Evolutionary conservation across 1,140 invertebrate genomes (phyloP).

Genomic region (Lepidostoma basale): DNA sequence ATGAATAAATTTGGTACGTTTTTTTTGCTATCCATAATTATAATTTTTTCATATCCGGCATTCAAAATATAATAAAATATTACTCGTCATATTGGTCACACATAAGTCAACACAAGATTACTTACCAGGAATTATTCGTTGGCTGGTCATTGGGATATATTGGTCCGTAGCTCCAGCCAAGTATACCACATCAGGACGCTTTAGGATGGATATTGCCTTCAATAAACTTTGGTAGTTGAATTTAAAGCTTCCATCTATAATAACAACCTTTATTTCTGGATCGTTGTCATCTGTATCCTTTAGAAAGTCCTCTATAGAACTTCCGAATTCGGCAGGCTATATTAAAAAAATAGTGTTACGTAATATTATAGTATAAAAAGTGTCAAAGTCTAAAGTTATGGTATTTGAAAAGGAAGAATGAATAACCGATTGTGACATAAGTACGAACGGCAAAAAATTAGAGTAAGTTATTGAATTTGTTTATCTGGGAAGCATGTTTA

Average conservation of each 20-base stretch:
- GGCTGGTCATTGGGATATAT: constrained; percentile 45
- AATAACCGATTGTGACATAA: no score
- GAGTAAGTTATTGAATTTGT: no score
- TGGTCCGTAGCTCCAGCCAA: constrained; percentile 50
- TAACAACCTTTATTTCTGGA: constrained; percentile 49
- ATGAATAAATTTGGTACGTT: no score
- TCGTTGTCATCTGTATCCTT: constrained; percentile 44
- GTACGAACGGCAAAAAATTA: no score
- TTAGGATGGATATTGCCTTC: constrained; percentile 48
- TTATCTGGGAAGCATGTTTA: no score
- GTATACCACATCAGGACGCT: constrained; percentile 48
- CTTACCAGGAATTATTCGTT: background rate
- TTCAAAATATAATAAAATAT: no score
- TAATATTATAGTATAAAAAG: no score
- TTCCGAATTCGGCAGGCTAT: no score
- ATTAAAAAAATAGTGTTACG: background rate
- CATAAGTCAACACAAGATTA: background rate
- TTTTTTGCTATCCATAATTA: background rate
- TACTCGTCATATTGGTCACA: no score
- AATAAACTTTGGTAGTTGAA: constrained; percentile 48
- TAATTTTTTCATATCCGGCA: background rate
- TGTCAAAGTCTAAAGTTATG: no score
- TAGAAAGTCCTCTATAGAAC: constrained; percentile 24
- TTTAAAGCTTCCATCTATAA: constrained; percentile 53
- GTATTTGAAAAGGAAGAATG: no score